phyloP scores from a whole-genome alignment of 2,113 vertebrate species.

The Ifrita kowaldi region DNA sequence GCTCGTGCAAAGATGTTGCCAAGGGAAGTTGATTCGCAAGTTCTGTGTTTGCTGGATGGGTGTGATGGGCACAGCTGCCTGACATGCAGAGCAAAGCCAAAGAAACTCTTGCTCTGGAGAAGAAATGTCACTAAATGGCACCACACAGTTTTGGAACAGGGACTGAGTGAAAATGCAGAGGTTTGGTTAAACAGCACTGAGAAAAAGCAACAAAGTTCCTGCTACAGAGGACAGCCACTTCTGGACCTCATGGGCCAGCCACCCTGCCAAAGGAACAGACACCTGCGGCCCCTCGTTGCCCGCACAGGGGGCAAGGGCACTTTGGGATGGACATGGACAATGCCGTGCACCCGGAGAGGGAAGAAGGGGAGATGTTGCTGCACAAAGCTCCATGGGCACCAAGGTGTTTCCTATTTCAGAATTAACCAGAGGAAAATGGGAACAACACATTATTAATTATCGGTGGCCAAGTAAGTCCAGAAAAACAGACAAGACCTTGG shows the following conservation, averaged over 20 bases:
- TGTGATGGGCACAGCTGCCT: background rate
- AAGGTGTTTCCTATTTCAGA: background rate
- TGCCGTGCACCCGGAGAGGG: fast-evolving
- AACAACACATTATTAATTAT: background rate
- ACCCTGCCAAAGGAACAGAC: fast-evolving
- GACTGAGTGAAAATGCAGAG: background rate
- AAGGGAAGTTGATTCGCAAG: background rate
- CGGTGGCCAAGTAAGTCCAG: background rate
- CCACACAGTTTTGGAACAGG: background rate
- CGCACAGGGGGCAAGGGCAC: fast-evolving
- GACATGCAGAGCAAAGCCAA: fast-evolving
- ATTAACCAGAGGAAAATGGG: background rate
- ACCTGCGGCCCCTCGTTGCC: background rate
- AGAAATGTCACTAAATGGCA: fast-evolving
- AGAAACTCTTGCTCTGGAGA: background rate
- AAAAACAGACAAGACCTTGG: background rate
- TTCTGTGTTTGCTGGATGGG: background rate
- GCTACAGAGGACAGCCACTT: background rate
- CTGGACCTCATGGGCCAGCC: fast-evolving
- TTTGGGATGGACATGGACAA: fast-evolving
- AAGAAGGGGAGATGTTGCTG: fast-evolving
- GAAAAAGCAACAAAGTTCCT: background rate
- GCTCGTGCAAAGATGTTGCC: background rate
- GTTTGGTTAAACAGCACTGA: background rate
- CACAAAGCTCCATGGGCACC: background rate